Base-by-base conservation (phyloP, 2,888 invertebrate species). In the Branchellion lobata region DNA sequence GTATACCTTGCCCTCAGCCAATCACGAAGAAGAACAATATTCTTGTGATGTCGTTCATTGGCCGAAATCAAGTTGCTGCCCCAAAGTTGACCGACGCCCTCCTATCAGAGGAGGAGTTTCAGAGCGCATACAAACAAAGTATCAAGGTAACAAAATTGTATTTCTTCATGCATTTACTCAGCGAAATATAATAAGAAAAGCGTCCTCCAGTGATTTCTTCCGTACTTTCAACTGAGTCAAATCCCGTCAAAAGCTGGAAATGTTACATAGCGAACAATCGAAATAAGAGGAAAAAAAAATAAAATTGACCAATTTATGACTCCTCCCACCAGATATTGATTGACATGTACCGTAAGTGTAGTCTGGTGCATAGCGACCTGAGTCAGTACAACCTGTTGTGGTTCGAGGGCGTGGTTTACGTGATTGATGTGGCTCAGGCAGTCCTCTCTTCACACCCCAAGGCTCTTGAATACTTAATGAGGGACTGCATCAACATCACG, bases 311-410 rank as follows among this genome's bases (percentile, higher is more conserved):
- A n/a, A n/a, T n/a, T n/a, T n/a, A 57, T 18, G n/a, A 57, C n/a
- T 57, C 21, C 24, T 57, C 61, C 61, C 21, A 57, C 2, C 24
- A 77, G 77, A 77, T 77, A 29, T 88, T 91, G 87, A 86, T 86
- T 81, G 86, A 85, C 65, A 84, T 91, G 85, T 90, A 89, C 85
- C 84, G 85, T 3, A 86, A 89, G 40, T 90, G 90, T 83, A 86
- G 86, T n/a, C 85, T 91, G 78, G 89, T 91, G 1, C 91, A 91
- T 84, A 90, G 90, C 0, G 91, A 91, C 85, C 85, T 91, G 76
- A 90, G 90, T 83, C 91, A 91, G 84, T 91, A 90, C 87, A 91
- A 91, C 85, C 86, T 91, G 80, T 86, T 91, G 65, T 90, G 90
- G 89, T 87, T 89, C 81, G 84, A 90, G 21, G 87, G 86, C 34